Evolutionary conservation across 1,140 invertebrate genomes (phyloP).

Genomic region (Euborellia annulipes): DNA sequence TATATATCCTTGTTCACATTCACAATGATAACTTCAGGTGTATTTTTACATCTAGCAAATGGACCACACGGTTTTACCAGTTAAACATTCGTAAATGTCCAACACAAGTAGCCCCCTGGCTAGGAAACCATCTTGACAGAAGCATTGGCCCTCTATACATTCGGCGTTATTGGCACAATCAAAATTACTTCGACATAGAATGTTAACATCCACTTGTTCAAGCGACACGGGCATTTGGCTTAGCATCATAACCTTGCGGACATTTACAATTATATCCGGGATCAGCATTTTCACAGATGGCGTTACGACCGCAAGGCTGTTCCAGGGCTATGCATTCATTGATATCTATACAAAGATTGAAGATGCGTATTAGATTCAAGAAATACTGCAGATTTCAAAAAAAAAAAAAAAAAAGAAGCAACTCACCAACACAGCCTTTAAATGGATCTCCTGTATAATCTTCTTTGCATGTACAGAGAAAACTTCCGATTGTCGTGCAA

Average conservation of each 20-base stretch:
- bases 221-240: slow-evolving; percentile 62
- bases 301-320: slow-evolving; percentile 69
- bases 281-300: slow-evolving; percentile 69
- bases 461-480: slow-evolving; percentile 61
- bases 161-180: slow-evolving; percentile 86
- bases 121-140: slow-evolving; percentile 76
- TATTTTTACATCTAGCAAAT: slow-evolving; percentile 67
- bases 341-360: slow-evolving; percentile 47
- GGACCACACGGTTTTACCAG: slow-evolving; percentile 59
- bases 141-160: slow-evolving; percentile 75
- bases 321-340: slow-evolving; percentile 73
- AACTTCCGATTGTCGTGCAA: slow-evolving; percentile 73
- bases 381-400: too few species aligned
- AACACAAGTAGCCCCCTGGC: slow-evolving; percentile 58
- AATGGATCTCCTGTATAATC: slow-evolving; percentile 74
- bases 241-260: slow-evolving; percentile 71
- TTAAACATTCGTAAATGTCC: slow-evolving; percentile 66
- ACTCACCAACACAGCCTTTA: slow-evolving; percentile 53
- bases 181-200: slow-evolving; percentile 72
- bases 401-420: slow-evolving; percentile 7
- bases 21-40: slow-evolving; percentile 65
- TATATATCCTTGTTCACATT: slow-evolving; percentile 72
- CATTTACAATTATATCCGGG: slow-evolving; percentile 80
- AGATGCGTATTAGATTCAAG: too few species aligned
- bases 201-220: slow-evolving; percentile 78